Conservation (phyloP, 1,140 invertebrate genomes). For the Lineus longissimus region DNA sequence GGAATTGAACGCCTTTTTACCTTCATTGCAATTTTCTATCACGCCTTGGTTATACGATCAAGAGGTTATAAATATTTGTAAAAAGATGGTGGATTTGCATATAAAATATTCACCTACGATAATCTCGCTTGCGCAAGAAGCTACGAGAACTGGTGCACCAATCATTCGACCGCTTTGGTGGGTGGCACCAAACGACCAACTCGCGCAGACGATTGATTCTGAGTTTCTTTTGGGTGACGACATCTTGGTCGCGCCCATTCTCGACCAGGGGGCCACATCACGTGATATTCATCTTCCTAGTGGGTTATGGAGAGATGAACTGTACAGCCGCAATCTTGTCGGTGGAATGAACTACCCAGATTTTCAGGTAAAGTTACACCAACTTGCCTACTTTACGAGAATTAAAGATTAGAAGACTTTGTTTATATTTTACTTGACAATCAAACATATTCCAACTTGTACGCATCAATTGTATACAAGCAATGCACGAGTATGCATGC, state of each 20-base stretch:
- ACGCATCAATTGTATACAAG: no score
- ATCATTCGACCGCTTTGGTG: conserved; percentile 85
- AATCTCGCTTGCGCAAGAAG: conserved; percentile 17
- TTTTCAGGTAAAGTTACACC: conserved; percentile 11
- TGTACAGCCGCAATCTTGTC: background rate
- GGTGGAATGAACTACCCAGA: conserved; percentile 11
- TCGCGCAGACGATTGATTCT: conserved; percentile 74
- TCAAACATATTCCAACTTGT: no score
- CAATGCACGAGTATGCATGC: no score
- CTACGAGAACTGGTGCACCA: conserved; percentile 31
- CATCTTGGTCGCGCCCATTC: conserved; percentile 79
- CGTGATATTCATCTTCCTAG: conserved; percentile 66
- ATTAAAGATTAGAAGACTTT: no score
- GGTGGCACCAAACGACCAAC: conserved; percentile 75
- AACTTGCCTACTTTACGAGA: conserved; percentile 15
- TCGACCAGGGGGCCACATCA: conserved; percentile 62
- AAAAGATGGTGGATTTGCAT: conserved; percentile 66
- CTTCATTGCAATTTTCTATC: conserved; percentile 81
- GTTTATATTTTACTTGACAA: no score
- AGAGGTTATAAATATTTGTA: conserved; percentile 65
- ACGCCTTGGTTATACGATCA: conserved; percentile 81
- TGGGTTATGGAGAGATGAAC: conserved; percentile 31
- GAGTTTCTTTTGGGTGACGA: conserved; percentile 79
- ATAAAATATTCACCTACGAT: conserved; percentile 1
- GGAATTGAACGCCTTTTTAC: conserved; percentile 80